Conservation (phyloP, 2,888 invertebrate species). For the Zele albiditarsus region DNA sequence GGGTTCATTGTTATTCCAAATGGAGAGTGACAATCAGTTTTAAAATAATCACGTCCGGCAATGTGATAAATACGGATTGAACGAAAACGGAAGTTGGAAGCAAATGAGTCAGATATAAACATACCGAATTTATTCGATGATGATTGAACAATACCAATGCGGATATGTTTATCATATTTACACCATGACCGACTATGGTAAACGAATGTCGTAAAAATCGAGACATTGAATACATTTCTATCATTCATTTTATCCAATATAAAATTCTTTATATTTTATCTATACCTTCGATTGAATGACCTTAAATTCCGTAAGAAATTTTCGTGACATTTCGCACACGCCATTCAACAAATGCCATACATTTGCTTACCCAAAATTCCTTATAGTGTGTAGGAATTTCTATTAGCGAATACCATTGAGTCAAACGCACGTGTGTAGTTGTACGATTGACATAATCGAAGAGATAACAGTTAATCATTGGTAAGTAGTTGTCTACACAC, state of each 20-base stretch:
- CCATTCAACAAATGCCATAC: slow-evolving; percentile 16
- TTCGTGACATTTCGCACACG: slow-evolving; percentile 15
- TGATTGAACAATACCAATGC: slow-evolving; percentile 61
- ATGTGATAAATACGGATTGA: slow-evolving; percentile 20
- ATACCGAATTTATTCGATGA: slow-evolving; percentile 59
- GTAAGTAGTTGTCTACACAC: neutral
- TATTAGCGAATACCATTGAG: slow-evolving; percentile 16
- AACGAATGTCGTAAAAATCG: slow-evolving; percentile 47
- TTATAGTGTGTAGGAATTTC: slow-evolving; percentile 8
- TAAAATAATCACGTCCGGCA: slow-evolving; percentile 47
- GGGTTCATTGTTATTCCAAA: slow-evolving; percentile 17
- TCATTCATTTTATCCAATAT: neutral
- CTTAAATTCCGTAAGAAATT: slow-evolving; percentile 27
- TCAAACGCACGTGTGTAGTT: slow-evolving; percentile 8
- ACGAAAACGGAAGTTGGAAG: slow-evolving; percentile 62
- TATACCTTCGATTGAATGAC: neutral
- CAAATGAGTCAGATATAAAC: slow-evolving; percentile 61
- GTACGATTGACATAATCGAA: neutral
- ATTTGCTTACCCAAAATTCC: slow-evolving; percentile 33
- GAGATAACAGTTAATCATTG: neutral
- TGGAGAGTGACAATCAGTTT: slow-evolving; percentile 23
- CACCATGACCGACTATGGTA: slow-evolving; percentile 63
- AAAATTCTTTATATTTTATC: neutral
- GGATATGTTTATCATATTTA: slow-evolving; percentile 45
- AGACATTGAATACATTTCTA: neutral